Conservation (phyloP, 2,888 invertebrate species). For the Ichneumoninae sp. region DNA sequence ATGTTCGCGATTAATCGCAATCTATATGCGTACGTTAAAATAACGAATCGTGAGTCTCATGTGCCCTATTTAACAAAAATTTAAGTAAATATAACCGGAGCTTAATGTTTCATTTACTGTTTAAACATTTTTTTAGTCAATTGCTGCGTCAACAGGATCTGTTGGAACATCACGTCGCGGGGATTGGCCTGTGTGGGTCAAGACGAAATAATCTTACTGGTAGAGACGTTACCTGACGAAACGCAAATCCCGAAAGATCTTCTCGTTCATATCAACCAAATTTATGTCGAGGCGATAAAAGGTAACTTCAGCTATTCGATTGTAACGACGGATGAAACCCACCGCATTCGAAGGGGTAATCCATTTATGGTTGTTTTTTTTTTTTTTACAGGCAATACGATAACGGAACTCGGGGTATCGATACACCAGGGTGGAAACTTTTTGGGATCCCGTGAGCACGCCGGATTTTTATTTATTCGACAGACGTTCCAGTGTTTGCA, state of each 20-base stretch:
- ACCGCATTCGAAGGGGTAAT: neutral
- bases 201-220: slow-evolving; percentile 91
- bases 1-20: slow-evolving; percentile 91
- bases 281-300: slow-evolving; percentile 89
- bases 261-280: slow-evolving; percentile 89
- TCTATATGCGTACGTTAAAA: slow-evolving; percentile 90
- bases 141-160: slow-evolving; percentile 90
- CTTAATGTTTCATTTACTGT: neutral
- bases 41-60: slow-evolving; percentile 89
- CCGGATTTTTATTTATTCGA: slow-evolving; percentile 93
- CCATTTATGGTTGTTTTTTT: slow-evolving; percentile 30
- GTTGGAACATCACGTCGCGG: slow-evolving; percentile 91
- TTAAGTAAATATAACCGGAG: no score
- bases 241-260: slow-evolving; percentile 89
- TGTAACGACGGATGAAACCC: neutral
- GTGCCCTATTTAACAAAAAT: no score
- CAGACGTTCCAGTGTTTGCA: slow-evolving; percentile 93
- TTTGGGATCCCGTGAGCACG: slow-evolving; percentile 90
- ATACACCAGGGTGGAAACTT: slow-evolving; percentile 87
- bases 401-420: slow-evolving; percentile 89
- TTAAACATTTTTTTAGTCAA: slow-evolving; percentile 86
- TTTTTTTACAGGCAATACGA: slow-evolving; percentile 87
- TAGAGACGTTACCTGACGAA: slow-evolving; percentile 89
- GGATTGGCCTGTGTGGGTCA: slow-evolving; percentile 93
- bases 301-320: slow-evolving; percentile 77